Evolutionary conservation across 1,140 invertebrate species (phyloP), one percentile per base, ranked within the genome.

Genomic region (Diorhabda carinulata): DNA sequence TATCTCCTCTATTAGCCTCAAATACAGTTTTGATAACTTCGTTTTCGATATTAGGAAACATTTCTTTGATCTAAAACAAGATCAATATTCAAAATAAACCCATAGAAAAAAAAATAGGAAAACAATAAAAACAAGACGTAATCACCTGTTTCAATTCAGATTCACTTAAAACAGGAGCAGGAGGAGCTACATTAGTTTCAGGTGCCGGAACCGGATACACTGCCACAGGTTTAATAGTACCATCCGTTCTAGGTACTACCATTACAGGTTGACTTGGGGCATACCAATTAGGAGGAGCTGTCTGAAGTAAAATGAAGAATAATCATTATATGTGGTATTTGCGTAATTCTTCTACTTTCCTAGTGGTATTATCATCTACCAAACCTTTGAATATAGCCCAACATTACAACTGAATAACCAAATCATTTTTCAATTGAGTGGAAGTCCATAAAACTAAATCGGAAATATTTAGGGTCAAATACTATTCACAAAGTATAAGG

Each of bases 11-110:
- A 79, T 96, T 96, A 5, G 91, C 92, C 81, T 97, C 94, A 77
- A 94, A 87, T 25, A 98, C 91, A 2, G 93, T 94, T 80, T 91
- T 92, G 47, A 98, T 91, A 2, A 97, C 94, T 77, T 97, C 94
- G 74, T 89, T 90, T 74, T 98, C 96, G 79, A 98, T 89, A 79
- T 91, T 92, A 25, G 96, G 96, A 83, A 98, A 98, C 96, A 98
- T 98, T 83, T 97, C 95, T 77, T 92, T 88, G 68, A 98, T 88
- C 90, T 95, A 82, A 64, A 85, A 85, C 72, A 58, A 69, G 61
- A 6, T 67, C 57, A 9, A 59, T 59, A 25, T 1, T 25, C 25
- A 25, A 25, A 25, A 25, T 25, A 56, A 56, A 7, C n/a, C 52
- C n/a, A 7, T 57, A n/a, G 25, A n/a, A 57, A 57, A 57, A 56